Evolutionary conservation across 2,113 vertebrate genomes (phyloP).

Genomic region (Thalassoma bifasciatum): DNA sequence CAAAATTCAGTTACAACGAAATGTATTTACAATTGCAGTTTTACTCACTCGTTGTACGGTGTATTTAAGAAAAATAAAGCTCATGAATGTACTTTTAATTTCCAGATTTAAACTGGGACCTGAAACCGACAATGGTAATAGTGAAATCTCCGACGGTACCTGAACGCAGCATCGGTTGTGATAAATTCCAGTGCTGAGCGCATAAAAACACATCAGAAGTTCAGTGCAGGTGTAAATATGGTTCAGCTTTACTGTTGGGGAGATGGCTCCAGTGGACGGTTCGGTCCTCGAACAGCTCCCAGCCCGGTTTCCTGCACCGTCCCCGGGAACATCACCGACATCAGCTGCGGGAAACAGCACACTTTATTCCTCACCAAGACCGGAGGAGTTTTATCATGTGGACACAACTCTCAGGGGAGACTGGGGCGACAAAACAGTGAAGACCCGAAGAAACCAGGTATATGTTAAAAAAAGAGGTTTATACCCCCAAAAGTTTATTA

Average conservation of each 20-base stretch:
- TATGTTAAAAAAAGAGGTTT: not conserved
- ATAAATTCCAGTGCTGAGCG: not conserved
- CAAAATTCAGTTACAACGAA: no score
- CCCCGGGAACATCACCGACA: constrained; percentile 26
- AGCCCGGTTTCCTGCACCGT: constrained; percentile 45
- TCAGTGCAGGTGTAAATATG: constrained; percentile 31
- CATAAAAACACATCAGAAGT: rapidly evolving
- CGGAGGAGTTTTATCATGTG: constrained; percentile 70
- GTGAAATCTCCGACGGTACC: not conserved
- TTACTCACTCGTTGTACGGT: no score
- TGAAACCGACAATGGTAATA: no score
- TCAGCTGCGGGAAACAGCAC: constrained; percentile 74
- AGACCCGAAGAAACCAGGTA: constrained; percentile 53
- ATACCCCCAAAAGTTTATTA: no score
- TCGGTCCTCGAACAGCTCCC: constrained; percentile 23
- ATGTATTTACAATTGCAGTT: no score
- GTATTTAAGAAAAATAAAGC: no score
- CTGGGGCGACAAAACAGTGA: constrained; percentile 45
- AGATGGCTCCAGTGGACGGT: constrained; percentile 69
- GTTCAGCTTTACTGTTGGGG: constrained; percentile 68
- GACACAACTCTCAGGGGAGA: constrained; percentile 67
- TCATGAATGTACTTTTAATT: no score
- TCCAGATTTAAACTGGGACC: no score
- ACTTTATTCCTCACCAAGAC: constrained; percentile 67
- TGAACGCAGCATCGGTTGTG: constrained; percentile 39